Conservation (phyloP, 2,888 invertebrate species). For the Athripsodes cinereus region DNA sequence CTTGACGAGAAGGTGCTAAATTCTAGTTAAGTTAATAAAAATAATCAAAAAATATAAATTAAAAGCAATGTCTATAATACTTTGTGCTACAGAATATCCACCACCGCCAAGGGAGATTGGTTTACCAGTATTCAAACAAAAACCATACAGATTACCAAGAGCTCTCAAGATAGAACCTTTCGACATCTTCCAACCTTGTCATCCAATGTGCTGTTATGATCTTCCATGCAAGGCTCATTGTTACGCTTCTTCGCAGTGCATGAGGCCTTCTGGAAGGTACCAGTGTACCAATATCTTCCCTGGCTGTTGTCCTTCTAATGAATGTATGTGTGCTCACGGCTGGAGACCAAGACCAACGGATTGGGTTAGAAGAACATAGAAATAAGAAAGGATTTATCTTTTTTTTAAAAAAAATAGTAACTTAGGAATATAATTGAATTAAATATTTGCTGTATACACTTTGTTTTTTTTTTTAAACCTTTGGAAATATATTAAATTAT, state of each 20-base stretch:
- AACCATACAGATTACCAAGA: conserved; percentile 1
- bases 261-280: conserved; percentile 44
- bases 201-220: conserved; percentile 40
- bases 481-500: no score
- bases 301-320: conserved; percentile 29
- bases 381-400: no score
- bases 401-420: no score
- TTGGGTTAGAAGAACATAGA: neutral
- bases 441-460: no score
- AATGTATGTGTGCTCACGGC: conserved; percentile 8
- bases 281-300: conserved; percentile 45
- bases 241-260: conserved; percentile 44
- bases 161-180: neutral
- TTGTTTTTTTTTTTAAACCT: no score
- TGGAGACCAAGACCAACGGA: neutral
- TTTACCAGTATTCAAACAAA: neutral
- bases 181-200: neutral
- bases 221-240: conserved; percentile 47
- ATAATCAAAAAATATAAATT: neutral
- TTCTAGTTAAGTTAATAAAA: neutral
- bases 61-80: conserved; percentile 8
- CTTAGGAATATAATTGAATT: no score
- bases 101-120: conserved; percentile 6
- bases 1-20: neutral
- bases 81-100: conserved; percentile 10